Evolutionary conservation across 2,888 invertebrate species (phyloP).

Genomic region (Papilio demoleus): DNA sequence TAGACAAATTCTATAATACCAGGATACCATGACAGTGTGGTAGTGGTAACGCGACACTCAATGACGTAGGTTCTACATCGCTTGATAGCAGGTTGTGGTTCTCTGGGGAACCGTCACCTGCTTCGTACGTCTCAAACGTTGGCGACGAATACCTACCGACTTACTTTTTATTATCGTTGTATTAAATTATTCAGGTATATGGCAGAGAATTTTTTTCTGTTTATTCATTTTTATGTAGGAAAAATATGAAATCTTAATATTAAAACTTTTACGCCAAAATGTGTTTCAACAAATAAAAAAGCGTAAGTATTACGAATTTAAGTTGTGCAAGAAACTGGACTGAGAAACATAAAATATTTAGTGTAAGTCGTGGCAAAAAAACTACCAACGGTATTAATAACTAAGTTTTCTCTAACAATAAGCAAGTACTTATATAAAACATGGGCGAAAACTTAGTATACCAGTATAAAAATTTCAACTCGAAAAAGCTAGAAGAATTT

Average conservation of each 20-base stretch:
- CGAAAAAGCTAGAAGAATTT: neutral
- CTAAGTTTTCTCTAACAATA: neutral
- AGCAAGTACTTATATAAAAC: neutral
- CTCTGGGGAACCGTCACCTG: slow-evolving; percentile 63
- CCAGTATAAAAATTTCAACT: neutral
- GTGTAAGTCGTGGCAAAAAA: neutral
- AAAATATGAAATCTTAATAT: too few species aligned
- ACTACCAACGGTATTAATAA: neutral
- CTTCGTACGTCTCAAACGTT: slow-evolving; percentile 37
- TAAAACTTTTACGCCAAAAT: neutral
- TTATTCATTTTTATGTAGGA: neutral
- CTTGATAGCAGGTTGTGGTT: slow-evolving; percentile 45
- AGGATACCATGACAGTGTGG: slow-evolving; percentile 43
- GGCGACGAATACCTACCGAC: slow-evolving; percentile 20
- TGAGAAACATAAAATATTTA: neutral
- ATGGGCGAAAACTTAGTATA: neutral
- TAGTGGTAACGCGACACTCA: slow-evolving; percentile 44
- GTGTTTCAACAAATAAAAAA: too few species aligned
- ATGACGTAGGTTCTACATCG: slow-evolving; percentile 48
- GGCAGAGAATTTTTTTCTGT: neutral
- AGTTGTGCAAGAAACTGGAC: too few species aligned
- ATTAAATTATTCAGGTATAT: slow-evolving; percentile 29
- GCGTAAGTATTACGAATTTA: neutral
- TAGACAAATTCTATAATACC: neutral
- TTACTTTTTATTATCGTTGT: slow-evolving; percentile 24